Base-by-base conservation (phyloP, 2,888 invertebrate genomes). In the Aleiodes leptofemur region DNA sequence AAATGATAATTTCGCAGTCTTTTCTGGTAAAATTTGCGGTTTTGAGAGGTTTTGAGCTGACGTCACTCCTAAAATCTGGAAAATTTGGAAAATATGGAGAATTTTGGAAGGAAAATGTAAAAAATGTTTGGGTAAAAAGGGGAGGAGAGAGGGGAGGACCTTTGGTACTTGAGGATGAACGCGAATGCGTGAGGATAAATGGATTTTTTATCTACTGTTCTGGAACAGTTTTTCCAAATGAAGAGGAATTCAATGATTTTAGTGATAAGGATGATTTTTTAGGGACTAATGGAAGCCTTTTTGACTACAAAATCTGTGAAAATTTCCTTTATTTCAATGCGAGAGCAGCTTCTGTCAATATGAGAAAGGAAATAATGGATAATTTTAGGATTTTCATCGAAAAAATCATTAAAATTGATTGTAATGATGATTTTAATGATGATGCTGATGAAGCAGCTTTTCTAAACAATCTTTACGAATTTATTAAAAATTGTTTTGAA, bases 401-500 rank as follows among this genome's bases (percentile, higher is more conserved):
- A 1, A 83, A 81, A 43, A n/a, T 85, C 2, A 73, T 82, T 4
- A 86, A 84, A 76, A 69, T 48, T 16, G 16, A 57, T 68, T 29
- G 72, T 23, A 8, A 29, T 43, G 4, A 29, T 7, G 11, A 23
- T 23, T 23, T 1, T 16, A 23, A 57, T 68, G 31, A 73, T 23
- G 7, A 29, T 50, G 4, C 23, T 7, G 11, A 11, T 59, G 77
- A 23, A 64, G 68, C 53, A 53, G 43, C 31, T 66, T 82, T 48
- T 48, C 71, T 13, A 6, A 31, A 23, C 23, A 38, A 23, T 43
- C 38, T 61, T 6, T 78, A 84, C 61, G 81, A 81, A 76, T 86
- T 85, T 76, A 56, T 86, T 1, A 55, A 85, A 43, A 84, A 87
- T 73, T 88, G 86, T 69, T 85, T 87, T 34, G 87, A 87, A 77